Base-by-base conservation (phyloP, 2,113 vertebrate genomes). In the Coracopsis vasa region DNA sequence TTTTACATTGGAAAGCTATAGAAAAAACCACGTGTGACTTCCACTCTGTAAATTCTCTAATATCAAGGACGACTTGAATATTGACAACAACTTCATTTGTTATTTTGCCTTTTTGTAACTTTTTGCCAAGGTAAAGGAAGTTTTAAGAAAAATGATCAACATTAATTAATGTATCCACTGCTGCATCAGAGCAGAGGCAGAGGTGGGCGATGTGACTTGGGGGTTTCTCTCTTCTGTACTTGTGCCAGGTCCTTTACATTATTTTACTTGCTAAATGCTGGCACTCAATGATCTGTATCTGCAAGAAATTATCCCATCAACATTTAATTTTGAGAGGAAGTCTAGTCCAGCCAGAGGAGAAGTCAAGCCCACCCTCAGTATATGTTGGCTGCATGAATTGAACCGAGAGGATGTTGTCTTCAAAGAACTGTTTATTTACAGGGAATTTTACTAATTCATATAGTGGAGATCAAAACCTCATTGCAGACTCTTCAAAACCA, bases 351-450 rank as follows among this genome's bases (percentile, higher is more conserved):
- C 37, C 67, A 88, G 60, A 88, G 16, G 21, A 88, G 35, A 86
- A 83, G 14, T 83, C 45, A 86, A 45, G 29, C 67, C 28, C 41
- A 60, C 60, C 9, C 35, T 90, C 6, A 0, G 25, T 66, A 73
- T 51, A 42, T 0, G 1, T 31, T 74, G 58, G 4, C 47, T 92
- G 11, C 45, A 81, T 39, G 75, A 75, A 78, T 21, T 31, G 35
- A 91, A 65, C 23, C 11, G 73, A 78, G 61, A 85, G 10, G 42
- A 74, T 69, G 25, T 11, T 51, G 19, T 61, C 47, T 84, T 94
- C 86, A 96, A 94, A 93, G 69, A 92, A 72, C 13, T n/a, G 33
- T 94, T 92, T 96, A 93, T 96, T 96, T 96, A 86, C 42, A 88
- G 41, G 44, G 61, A 86, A 58, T 15, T 86, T 88, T 69, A 88